phyloP scores from a whole-genome alignment of 2,797 vertebrate genomes.

The Pagetopsis macropterus region DNA sequence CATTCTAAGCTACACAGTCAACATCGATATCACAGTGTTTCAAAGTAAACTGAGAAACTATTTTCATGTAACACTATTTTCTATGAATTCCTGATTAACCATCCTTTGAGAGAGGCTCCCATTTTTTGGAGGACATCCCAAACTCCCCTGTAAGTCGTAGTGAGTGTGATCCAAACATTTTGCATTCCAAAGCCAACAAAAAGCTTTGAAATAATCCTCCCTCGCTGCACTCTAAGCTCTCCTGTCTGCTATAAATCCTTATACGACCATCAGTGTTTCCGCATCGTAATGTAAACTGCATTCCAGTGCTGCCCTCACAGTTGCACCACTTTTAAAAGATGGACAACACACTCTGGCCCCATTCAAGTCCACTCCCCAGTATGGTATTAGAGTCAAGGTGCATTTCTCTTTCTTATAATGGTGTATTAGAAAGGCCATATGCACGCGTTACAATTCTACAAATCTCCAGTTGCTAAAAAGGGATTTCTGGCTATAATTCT shows the following conservation, averaged over 20 bases:
- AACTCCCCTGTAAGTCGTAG: not conserved
- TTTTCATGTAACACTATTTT: not conserved
- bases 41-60: not conserved
- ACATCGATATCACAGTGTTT: not conserved
- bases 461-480: slow-evolving; percentile 28
- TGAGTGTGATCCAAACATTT: slow-evolving; percentile 47
- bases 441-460: slow-evolving; percentile 17
- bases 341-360: slow-evolving; percentile 44
- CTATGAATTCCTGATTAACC: slow-evolving; percentile 19
- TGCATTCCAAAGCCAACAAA: slow-evolving; percentile 61
- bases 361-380: slow-evolving; percentile 30
- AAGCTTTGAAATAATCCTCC: slow-evolving; percentile 62
- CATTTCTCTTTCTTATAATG: not conserved
- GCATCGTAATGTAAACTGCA: slow-evolving; percentile 54
- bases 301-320: slow-evolving; percentile 49
- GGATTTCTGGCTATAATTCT: slow-evolving; percentile 45
- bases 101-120: slow-evolving; percentile 10
- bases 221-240: slow-evolving; percentile 50
- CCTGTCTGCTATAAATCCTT: slow-evolving; percentile 69
- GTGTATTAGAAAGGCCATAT: slow-evolving; percentile 3
- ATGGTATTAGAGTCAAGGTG: slow-evolving; percentile 16
- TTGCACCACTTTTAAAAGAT: slow-evolving; percentile 49
- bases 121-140: slow-evolving; percentile 16
- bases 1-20: not conserved
- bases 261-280: slow-evolving; percentile 63